Percentiles rank a stretch among this genome's conserved stretches.
These are phyloP conservation scores for Onychostoma macrolepis DNA, from an alignment of 2,113 vertebrate genomes.

Conservation along the genomic window DNA sequence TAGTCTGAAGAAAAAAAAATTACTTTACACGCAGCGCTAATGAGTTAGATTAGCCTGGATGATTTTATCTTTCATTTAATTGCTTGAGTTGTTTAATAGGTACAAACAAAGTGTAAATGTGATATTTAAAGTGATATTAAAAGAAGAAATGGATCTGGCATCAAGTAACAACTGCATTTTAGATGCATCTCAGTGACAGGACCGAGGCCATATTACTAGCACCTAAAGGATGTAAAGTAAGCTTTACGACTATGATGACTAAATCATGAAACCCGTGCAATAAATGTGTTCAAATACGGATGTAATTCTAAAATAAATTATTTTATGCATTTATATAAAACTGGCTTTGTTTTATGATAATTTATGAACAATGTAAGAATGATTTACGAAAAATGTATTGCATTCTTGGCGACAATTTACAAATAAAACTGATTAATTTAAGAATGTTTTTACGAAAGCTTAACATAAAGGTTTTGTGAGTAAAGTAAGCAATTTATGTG, in stretches of 20 bases:
- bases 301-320: neutral
- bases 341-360: neutral
- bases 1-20: neutral
- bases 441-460: neutral
- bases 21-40: constrained; percentile 9
- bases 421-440: neutral
- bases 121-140: neutral
- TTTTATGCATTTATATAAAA: neutral
- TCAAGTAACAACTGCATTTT: neutral
- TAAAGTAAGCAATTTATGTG: neutral
- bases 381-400: neutral
- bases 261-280: neutral
- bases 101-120: neutral
- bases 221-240: neutral
- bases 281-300: neutral
- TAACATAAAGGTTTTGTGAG: neutral
- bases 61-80: constrained; percentile 24
- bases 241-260: neutral
- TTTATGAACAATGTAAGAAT: neutral
- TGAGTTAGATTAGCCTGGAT: constrained; percentile 12
- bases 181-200: neutral
- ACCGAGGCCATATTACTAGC: neutral
- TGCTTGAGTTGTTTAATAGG: neutral
- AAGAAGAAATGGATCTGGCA: neutral
- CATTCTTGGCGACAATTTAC: neutral